Conservation (phyloP, 2,113 vertebrate genomes). For the Panthera leo region DNA sequence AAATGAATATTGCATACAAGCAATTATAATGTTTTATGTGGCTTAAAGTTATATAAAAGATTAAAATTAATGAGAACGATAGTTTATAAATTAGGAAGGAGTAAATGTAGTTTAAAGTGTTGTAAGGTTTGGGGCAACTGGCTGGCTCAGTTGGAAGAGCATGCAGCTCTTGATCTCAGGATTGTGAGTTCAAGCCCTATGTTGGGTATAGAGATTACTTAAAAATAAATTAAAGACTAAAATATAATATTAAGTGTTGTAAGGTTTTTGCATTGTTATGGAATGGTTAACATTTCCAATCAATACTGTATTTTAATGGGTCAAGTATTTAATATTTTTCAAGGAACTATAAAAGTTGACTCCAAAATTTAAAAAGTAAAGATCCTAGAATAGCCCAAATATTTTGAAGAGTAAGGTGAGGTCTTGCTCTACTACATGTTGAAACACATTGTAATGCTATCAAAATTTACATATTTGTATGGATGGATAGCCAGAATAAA, state of each 20-base stretch:
- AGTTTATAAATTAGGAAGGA: not conserved
- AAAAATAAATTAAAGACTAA: not conserved
- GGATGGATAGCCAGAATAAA: not conserved
- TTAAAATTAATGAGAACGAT: conserved; percentile 5
- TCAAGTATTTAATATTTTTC: not conserved
- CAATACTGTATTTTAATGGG: not conserved
- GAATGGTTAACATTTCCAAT: not conserved
- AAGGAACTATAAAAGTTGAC: not conserved
- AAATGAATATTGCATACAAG: not conserved
- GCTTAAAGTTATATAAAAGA: conserved; percentile 1
- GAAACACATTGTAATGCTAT: not conserved
- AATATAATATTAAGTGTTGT: not conserved
- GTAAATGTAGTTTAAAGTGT: not conserved
- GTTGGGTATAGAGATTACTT: not conserved
- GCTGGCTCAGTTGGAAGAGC: not conserved
- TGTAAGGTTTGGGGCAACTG: not conserved
- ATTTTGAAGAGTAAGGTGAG: not conserved
- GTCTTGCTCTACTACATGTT: not conserved
- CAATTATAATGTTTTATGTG: not conserved
- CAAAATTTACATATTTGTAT: not conserved
- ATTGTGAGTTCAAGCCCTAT: not conserved
- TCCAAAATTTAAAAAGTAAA: not conserved
- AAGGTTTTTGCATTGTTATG: not conserved
- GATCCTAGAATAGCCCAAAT: not conserved
- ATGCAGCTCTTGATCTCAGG: not conserved